A percentile compares a stretch with the other conserved stretches of the same genome.
Conservation (phyloP, 1,140 invertebrate genomes). For the Zaprionus nigranus region DNA sequence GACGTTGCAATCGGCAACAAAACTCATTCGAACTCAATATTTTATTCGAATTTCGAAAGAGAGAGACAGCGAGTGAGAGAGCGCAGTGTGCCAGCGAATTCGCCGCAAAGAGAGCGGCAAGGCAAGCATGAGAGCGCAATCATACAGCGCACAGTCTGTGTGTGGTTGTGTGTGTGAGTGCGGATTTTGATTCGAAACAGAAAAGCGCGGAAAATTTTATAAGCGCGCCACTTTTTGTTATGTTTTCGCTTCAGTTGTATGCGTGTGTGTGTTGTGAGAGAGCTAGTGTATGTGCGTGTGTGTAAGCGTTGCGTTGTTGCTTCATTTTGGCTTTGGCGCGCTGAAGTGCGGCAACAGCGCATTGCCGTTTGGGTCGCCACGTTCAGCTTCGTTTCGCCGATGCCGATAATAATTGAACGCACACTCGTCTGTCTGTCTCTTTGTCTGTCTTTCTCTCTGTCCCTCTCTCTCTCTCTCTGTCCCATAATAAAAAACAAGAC, state of each 20-base stretch:
- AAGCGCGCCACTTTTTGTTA: slow-evolving; percentile 61
- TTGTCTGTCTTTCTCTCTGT: not conserved
- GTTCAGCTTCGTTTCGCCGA: slow-evolving; percentile 41
- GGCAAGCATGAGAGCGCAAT: slow-evolving; percentile 34
- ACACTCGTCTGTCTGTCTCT: slow-evolving; percentile 19
- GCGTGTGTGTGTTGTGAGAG: slow-evolving; percentile 3
- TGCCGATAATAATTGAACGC: slow-evolving; percentile 77
- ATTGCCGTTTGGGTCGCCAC: slow-evolving; percentile 32
- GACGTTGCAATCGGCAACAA: slow-evolving; percentile 46
- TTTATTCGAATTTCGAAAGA: slow-evolving; percentile 76
- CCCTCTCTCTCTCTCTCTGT: not conserved
- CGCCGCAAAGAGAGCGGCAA: slow-evolving; percentile 59
- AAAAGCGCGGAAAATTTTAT: slow-evolving; percentile 80
- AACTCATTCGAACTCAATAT: slow-evolving; percentile 72
- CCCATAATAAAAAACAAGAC: slow-evolving; percentile 48
- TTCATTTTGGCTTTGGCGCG: slow-evolving; percentile 49
- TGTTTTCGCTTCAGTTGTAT: slow-evolving; percentile 21
- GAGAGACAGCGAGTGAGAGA: not conserved
- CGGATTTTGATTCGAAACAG: slow-evolving; percentile 61
- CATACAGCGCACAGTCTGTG: slow-evolving; percentile 5
- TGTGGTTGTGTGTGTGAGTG: slow-evolving; percentile 31
- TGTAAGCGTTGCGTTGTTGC: slow-evolving; percentile 24
- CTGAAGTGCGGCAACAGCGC: slow-evolving; percentile 69
- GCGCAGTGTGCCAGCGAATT: slow-evolving; percentile 46
- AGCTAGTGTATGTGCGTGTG: slow-evolving; percentile 5